phyloP scores from a whole-genome alignment of 2,113 vertebrate species.

The Centropristis striata region DNA sequence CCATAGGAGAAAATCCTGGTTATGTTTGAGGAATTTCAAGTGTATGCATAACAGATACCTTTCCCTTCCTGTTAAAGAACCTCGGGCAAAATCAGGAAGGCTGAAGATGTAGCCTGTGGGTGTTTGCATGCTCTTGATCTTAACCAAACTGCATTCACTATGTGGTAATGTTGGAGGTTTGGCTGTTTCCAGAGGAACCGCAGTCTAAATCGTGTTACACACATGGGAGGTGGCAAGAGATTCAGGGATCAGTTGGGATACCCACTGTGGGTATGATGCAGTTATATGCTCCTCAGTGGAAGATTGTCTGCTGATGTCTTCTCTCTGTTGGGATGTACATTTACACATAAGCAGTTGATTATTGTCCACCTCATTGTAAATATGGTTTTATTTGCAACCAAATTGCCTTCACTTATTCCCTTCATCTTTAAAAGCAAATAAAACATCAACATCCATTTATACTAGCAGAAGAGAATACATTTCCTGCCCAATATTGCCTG shows the following conservation, averaged over 20 bases:
- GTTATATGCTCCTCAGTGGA: background rate
- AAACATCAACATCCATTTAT: background rate
- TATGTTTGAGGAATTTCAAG: slow-evolving; percentile 6
- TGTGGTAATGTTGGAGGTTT: slow-evolving; percentile 18
- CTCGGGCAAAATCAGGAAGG: slow-evolving; percentile 40
- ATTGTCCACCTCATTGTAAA: background rate
- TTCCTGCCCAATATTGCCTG: background rate
- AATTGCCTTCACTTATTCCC: background rate
- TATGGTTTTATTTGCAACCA: background rate
- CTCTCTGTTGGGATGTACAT: background rate
- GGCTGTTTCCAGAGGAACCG: slow-evolving; percentile 26
- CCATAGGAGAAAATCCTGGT: background rate
- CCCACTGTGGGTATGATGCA: background rate
- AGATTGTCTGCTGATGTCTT: background rate
- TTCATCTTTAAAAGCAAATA: background rate
- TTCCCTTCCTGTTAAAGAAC: slow-evolving; percentile 31
- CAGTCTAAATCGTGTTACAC: slow-evolving; percentile 33
- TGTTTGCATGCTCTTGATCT: slow-evolving; percentile 17
- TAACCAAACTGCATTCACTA: slow-evolving; percentile 17
- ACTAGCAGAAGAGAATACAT: background rate
- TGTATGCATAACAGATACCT: background rate
- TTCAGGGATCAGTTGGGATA: background rate
- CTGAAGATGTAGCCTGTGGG: slow-evolving; percentile 39
- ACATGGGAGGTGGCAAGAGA: slow-evolving; percentile 18
- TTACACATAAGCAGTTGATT: background rate